Evolutionary conservation across 2,113 vertebrate species (phyloP).

Genomic region (Pleuronectes platessa): DNA sequence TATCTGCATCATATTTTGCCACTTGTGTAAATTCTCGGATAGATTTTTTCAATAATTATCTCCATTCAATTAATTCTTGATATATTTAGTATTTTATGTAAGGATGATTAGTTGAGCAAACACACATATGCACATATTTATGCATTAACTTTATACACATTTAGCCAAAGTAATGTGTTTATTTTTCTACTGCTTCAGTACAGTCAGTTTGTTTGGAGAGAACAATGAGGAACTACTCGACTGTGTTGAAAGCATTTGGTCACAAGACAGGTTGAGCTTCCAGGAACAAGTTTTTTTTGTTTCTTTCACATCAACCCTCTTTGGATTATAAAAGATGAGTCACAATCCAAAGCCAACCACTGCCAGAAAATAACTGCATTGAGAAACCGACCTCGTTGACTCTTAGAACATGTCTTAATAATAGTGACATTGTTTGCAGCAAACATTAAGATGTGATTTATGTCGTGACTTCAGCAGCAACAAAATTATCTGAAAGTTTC

Average conservation of each 20-base stretch:
- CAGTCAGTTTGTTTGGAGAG: conserved; percentile 12
- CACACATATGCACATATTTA: not conserved
- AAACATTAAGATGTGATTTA: no score
- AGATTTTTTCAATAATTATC: no score
- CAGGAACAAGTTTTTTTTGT: not conserved
- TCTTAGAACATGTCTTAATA: no score
- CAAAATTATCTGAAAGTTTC: not conserved
- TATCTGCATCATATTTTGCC: no score
- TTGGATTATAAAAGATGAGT: not conserved
- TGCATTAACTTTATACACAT: not conserved
- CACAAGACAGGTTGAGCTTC: conserved; percentile 44
- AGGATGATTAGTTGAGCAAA: no score
- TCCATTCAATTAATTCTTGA: no score
- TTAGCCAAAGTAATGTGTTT: not conserved
- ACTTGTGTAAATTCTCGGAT: no score
- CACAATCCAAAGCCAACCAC: not conserved
- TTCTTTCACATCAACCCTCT: not conserved
- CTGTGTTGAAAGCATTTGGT: conserved; percentile 36
- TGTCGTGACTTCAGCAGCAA: not conserved
- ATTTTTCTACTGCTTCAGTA: conserved; percentile 9
- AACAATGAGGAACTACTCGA: conserved; percentile 34
- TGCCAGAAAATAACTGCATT: not conserved
- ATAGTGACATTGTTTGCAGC: no score
- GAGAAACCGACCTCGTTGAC: no score
- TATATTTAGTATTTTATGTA: no score